Conservation (phyloP, 2,888 invertebrate species). For the Linyphia triangularis region DNA sequence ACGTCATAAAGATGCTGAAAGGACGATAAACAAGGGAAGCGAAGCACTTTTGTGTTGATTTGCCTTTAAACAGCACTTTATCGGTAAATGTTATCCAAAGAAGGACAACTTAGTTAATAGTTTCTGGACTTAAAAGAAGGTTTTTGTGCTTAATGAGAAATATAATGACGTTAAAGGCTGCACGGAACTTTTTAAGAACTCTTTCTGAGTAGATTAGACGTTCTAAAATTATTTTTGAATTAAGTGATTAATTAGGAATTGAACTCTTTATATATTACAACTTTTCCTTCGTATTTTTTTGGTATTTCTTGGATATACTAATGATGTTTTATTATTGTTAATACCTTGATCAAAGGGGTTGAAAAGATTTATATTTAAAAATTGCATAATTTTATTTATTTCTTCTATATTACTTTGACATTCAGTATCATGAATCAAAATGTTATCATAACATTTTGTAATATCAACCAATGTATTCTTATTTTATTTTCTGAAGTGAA, state of each 20-base stretch:
- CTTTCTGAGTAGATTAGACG: neutral
- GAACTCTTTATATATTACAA: neutral
- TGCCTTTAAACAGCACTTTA: constrained; percentile 39
- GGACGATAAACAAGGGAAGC: constrained; percentile 65
- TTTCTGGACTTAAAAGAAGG: neutral
- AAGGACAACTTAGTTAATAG: constrained; percentile 42
- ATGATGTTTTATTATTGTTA: too few relatives aligned
- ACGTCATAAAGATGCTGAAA: constrained; percentile 72
- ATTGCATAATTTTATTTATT: too few relatives aligned
- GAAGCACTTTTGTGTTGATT: constrained; percentile 49
- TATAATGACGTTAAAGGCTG: constrained; percentile 24
- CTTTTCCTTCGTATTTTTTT: too few relatives aligned
- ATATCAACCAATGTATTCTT: too few relatives aligned
- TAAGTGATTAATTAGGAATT: neutral
- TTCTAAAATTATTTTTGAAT: neutral
- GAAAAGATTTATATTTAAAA: too few relatives aligned
- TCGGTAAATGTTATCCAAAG: constrained; percentile 16
- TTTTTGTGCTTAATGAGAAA: constrained; percentile 48
- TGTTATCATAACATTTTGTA: too few relatives aligned
- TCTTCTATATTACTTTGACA: too few relatives aligned
- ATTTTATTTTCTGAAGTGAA: too few relatives aligned
- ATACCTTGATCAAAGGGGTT: too few relatives aligned
- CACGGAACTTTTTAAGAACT: neutral
- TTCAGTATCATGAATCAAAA: too few relatives aligned
- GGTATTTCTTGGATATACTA: too few relatives aligned